Base-by-base conservation (phyloP, 2,888 invertebrate genomes). In the Cephalotes varians region DNA sequence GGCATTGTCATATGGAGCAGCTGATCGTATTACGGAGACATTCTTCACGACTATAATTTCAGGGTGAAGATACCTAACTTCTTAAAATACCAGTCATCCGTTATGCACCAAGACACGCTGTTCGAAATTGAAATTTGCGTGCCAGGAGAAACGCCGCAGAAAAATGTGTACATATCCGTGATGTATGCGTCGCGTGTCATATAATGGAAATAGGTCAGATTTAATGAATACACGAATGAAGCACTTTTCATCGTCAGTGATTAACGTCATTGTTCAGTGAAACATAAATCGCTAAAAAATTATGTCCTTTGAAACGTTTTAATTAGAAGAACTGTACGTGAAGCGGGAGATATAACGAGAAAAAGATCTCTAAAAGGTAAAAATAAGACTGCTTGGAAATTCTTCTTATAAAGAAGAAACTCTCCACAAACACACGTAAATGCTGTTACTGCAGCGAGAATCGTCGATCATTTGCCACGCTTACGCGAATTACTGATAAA, bases 11-110 rank as follows among this genome's bases (percentile, higher is more conserved):
- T 89, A 87, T 81, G 86, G 84, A 81, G 86, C 87, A 84, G 87
- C 87, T 91, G 91, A 92, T 92, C 91, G 87, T 71, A 87, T 91
- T 92, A 89, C 86, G 83, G 51, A 44, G 67, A 84, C 82, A 72
- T 84, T 71, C 71, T 67, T 85, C 83, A 79, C 81, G 69, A 64
- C 79, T 64, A 89, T 88, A 87, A 89, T 87, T 87, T 84, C 80
- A 47, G 18, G 44, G 18, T 69, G 25, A 73, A 25, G 77, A 74
- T 64, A 62, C 34, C 51, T 58, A 58, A 37, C 79, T 51, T 69
- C 65, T 82, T 69, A 51, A 82, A 81, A 82, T 56, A 71, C 62
- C 65, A 37, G 54, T 56, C 73, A 56, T 65, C 79, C 40, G 51
- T 77, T 77, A 77, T 56, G 15, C 44, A 44, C 18, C 34, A 18